Evolutionary conservation across 2,113 vertebrate species (phyloP), one percentile per base, ranked within the genome.

Genomic region (Pangasianodon gigas): DNA sequence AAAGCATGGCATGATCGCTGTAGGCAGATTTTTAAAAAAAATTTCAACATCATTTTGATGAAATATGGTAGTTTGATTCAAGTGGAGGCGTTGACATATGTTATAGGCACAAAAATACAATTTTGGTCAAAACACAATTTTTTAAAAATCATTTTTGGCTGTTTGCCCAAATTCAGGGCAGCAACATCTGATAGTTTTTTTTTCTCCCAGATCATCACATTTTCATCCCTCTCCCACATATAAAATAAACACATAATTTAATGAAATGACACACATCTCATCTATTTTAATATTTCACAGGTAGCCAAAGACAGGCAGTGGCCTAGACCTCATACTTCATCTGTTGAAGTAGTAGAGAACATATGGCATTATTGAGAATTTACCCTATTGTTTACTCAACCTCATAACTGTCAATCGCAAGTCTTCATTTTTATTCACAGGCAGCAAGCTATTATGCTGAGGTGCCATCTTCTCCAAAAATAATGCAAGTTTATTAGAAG

Each of bases 401-500:
- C 46, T 18, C 29, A 32, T 48, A 54, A 51, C 48, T 87, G 85
- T 52, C 67, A 87, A 44, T 41, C 4, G 0, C 21, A 46, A 2
- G 9, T 79, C 24, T 79, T 79, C 44, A 79, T 52, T 52, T n/a
- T n/a, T 67, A n/a, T 81, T 81, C n/a, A 24, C 56, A 65, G 24
- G 19, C 29, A 79, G 69, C 19, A 13, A 26, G 52, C 51, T 14
- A 11, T 51, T 80, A 51, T 0, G 24, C 16, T 82, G 26, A 88
- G 58, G 75, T 80, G 75, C 52, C 87, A 52, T 48, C 46, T n/a
- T 81, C 29, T 9, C 52, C 37, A 87, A 67, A 48, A 62, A 80
- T 32, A 81, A 88, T 7, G 44, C 32, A 88, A 69, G 58, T 41
- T 88, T 83, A 82, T 83, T 83, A 83, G 21, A 83, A 58, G 32